Conservation (phyloP, 2,113 vertebrate genomes). For the Nerophis lumbriciformis region DNA sequence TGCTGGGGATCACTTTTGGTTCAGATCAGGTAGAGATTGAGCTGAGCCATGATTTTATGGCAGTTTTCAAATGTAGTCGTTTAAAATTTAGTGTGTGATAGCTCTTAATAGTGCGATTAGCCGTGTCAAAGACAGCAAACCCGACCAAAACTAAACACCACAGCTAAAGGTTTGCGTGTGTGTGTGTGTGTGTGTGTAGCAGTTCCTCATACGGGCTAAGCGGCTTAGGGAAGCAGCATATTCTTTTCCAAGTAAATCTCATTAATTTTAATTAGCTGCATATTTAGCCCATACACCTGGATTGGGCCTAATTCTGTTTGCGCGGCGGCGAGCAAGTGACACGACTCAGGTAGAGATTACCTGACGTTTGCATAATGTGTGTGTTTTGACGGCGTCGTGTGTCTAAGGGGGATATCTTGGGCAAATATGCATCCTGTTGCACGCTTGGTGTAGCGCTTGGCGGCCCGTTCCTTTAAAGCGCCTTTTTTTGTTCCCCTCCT, state of each 20-base stretch:
- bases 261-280: conserved; percentile 72
- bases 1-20: too few species aligned
- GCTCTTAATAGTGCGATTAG: conserved; percentile 38
- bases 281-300: conserved; percentile 65
- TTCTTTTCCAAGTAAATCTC: conserved; percentile 69
- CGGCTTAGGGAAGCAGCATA: conserved; percentile 59
- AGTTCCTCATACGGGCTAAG: conserved; percentile 45
- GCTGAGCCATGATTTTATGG: too few species aligned
- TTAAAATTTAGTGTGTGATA: conserved; percentile 3
- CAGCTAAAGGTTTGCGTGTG: conserved; percentile 12
- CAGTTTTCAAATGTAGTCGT: too few species aligned
- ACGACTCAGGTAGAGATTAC: conserved; percentile 43
- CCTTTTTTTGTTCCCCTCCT: conserved; percentile 12
- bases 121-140: conserved; percentile 36
- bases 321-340: conserved; percentile 40
- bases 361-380: conserved; percentile 52
- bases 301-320: conserved; percentile 45
- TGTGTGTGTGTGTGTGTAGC: conserved; percentile 13
- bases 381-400: conserved; percentile 36
- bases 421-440: conserved; percentile 32
- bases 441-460: conserved; percentile 29
- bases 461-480: conserved; percentile 30
- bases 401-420: conserved; percentile 49
- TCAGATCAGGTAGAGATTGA: too few species aligned
- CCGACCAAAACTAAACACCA: conserved; percentile 31